Evolutionary conservation across 2,797 vertebrate genomes (phyloP), one percentile per base, ranked within the genome.

Genomic region (Myotis planiceps): DNA sequence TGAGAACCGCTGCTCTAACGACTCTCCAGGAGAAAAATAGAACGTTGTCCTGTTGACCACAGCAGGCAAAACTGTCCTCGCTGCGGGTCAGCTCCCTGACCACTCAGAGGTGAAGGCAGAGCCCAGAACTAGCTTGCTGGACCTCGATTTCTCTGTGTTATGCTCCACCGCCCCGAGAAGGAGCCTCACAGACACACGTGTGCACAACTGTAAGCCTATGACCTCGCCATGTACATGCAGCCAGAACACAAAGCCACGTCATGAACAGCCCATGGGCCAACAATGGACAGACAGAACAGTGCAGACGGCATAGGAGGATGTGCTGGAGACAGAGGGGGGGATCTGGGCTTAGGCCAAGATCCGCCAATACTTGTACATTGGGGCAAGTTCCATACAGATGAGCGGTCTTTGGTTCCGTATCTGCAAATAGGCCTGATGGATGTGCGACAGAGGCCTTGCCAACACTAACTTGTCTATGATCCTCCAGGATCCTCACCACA

Each of bases 391-490:
- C 21, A 1, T n/a, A 27, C n/a, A 6, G 51, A 60, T 3, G 5
- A 27, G 29, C 16, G 0, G 16, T 47, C 66, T 81, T 21, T 76
- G 80, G 27, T 27, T 47, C 72, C 21, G 2, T 19, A 63, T 47
- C 55, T 49, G 39, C 78, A 90, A 47, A 94, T 60, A 37, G 34
- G 16, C 23, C 82, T 65, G 32, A 47, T n/a, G 15, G 72, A 84
- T 87, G 68, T 45, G 23, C 25, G 71, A 8, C 2, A 32, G 75
- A 42, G 12, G 63, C 55, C 63, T 65, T 49, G 49, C 34, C 18
- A 65, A 18, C 25, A 63, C 42, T 9, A 88, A 19, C 45, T 47
- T n/a, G 37, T 69, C 74, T 32, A 8, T 39, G 32, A 71, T n/a
- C 32, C 29, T 37, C 80, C 25, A 10, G 18, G 55, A 66, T 66